phyloP scores from a whole-genome alignment of 2,888 invertebrate genomes.

The Anagyrus pseudococci region DNA sequence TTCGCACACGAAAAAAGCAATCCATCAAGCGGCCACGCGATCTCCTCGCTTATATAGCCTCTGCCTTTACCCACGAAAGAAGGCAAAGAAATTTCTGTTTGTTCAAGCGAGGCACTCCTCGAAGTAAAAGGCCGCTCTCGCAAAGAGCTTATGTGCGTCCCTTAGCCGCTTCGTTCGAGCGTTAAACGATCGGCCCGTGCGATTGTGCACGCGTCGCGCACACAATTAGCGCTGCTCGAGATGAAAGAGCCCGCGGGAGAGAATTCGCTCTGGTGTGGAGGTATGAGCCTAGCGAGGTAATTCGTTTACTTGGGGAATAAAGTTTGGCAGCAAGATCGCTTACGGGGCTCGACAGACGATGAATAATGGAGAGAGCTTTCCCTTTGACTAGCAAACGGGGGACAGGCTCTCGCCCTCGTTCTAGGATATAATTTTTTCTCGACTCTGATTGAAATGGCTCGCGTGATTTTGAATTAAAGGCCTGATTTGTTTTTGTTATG shows the following conservation, averaged over 20 bases:
- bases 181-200: slow-evolving; percentile 30
- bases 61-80: neutral
- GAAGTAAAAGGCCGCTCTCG: neutral
- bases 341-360: too few species aligned
- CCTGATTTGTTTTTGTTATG: too few species aligned
- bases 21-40: neutral
- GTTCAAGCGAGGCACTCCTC: slow-evolving; percentile 5
- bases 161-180: slow-evolving; percentile 21
- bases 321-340: too few species aligned
- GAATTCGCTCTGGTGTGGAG: neutral
- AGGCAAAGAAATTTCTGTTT: slow-evolving; percentile 9
- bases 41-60: too few species aligned
- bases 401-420: too few species aligned
- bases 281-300: too few species aligned
- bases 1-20: neutral
- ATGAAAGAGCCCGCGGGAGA: neutral
- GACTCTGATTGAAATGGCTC: too few species aligned
- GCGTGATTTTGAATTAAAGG: too few species aligned
- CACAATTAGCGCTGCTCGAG: slow-evolving; percentile 3
- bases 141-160: neutral
- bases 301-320: too few species aligned
- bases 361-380: neutral
- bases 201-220: slow-evolving; percentile 6
- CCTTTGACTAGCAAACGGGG: neutral
- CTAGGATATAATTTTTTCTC: too few species aligned